Evolutionary conservation across 2,113 vertebrate species (phyloP), one percentile per base, ranked within the genome.

Genomic region (Pterocles gutturalis): DNA sequence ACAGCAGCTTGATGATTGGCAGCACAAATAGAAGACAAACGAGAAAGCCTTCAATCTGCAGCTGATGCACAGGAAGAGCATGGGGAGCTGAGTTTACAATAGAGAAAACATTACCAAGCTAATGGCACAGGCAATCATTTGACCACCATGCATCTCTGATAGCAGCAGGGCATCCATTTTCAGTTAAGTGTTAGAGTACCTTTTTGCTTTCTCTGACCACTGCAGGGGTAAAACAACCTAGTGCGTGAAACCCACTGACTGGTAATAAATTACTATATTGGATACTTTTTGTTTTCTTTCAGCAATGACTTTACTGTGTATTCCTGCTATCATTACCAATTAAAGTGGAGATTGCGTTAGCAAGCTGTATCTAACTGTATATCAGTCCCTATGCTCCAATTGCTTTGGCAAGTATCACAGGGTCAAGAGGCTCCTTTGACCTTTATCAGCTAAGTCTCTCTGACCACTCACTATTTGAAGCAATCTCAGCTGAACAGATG

Each of bases 401-500:
- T 96, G 97, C 97, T 93, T 95, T 85, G 87, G 95, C 94, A 92
- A 97, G 97, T 93, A 98, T 78, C 97, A 94, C 93, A 34, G 96
- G 98, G 98, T 98, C 97, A 98, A 97, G 97, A 98, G 98, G 95
- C 95, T 97, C 91, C 94, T 97, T 84, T 98, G 98, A 99, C 98
- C 98, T 98, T 97, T 96, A 95, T 90, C 97, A 96, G 97, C 97
- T 97, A 97, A 97, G 98, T 97, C 97, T 95, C 97, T 95, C 97
- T 98, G 98, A 96, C 97, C 97, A 98, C 96, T 98, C 97, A 93
- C 96, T 95, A 96, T 97, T 98, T 95, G 96, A 97, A 86, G 98
- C 98, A 98, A 98, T 98, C 98, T 99, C 97, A 73, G 96, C 97
- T 97, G 98, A 99, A 99, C 98, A 99, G 99, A 99, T 99, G 99